Evolutionary conservation across 2,797 vertebrate genomes (phyloP), one percentile per base, ranked within the genome.

Genomic region (Acropternis orthonyx): DNA sequence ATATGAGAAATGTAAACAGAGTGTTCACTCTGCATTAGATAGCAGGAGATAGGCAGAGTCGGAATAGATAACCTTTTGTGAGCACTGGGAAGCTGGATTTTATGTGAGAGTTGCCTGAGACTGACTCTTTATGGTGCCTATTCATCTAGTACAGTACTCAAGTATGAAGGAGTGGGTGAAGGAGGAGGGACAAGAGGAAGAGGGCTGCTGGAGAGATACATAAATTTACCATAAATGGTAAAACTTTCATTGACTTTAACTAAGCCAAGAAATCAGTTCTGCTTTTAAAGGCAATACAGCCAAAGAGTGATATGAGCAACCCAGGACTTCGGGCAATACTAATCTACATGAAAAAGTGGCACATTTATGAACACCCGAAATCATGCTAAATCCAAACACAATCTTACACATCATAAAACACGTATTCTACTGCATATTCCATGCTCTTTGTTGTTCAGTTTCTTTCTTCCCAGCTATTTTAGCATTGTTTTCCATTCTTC

Each of bases 71-170:
- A 96, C 93, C 93, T 97, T 97, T 86, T 80, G 92, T 94, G 94
- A 94, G 76, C 65, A 77, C 85, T 96, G 94, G 95, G 93, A 97
- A 97, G 92, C 95, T 95, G 95, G 97, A 96, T 96, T 97, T 98
- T 97, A 97, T 97, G 94, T 93, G 93, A 97, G 95, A 94, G 77
- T 94, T 96, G 82, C 91, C 86, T 81, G 74, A 83, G 55, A 72
- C 61, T 6, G 74, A 93, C 86, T 94, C 93, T 96, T 97, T 97
- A 88, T 88, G 93, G 90, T 96, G 83, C 73, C 84, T 96, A 95
- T 97, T 97, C 91, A 95, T 97, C 94, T 89, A 95, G 88, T 93
- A 90, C 41, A 52, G 55, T 71, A 88, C 43, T 91, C 48, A 63
- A 91, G 48, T 56, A 79, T 44, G 88, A 95, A 87, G 71, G 48